These are phyloP conservation scores for Corythoichthys intestinalis DNA, from an alignment of 2,113 vertebrate species.

Conservation along the genomic window DNA sequence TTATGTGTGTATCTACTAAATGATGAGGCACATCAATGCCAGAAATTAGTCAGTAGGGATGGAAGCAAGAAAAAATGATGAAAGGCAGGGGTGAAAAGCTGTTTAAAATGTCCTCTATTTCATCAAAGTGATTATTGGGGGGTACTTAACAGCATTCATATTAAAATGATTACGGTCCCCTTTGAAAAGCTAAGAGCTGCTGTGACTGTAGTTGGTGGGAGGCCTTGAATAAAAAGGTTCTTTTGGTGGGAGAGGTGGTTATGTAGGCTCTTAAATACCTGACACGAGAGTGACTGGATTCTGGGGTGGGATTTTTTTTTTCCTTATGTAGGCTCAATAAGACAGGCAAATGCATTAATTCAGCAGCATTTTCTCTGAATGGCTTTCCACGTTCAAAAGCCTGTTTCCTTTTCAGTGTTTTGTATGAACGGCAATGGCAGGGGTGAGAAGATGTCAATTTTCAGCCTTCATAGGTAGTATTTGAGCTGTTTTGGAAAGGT, in stretches of 20 bases:
- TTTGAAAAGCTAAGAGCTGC: slow-evolving; percentile 65
- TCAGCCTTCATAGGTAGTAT: neutral
- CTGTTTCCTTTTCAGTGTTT: neutral
- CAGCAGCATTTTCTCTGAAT: neutral
- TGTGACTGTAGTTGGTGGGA: slow-evolving; percentile 57
- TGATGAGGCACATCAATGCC: slow-evolving; percentile 30
- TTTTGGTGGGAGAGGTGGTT: slow-evolving; percentile 39
- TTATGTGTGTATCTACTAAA: slow-evolving; percentile 13
- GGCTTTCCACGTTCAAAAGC: neutral
- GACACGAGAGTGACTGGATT: slow-evolving; percentile 8
- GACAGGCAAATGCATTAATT: neutral
- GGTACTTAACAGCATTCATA: slow-evolving; percentile 75
- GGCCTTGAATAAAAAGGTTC: slow-evolving; percentile 50
- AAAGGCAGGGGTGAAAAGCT: slow-evolving; percentile 67
- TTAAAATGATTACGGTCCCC: slow-evolving; percentile 74
- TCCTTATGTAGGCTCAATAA: neutral
- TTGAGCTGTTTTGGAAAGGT: neutral
- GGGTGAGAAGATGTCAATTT: neutral
- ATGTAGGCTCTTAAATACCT: slow-evolving; percentile 54
- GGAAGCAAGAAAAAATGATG: slow-evolving; percentile 69
- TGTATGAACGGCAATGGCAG: neutral
- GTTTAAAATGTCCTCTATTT: slow-evolving; percentile 68
- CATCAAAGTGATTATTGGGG: slow-evolving; percentile 72
- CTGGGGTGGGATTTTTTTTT: neutral
- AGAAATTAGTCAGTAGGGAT: slow-evolving; percentile 47